Evolutionary conservation across 2,888 invertebrate species (phyloP).

Genomic region (Clunio marinus): DNA sequence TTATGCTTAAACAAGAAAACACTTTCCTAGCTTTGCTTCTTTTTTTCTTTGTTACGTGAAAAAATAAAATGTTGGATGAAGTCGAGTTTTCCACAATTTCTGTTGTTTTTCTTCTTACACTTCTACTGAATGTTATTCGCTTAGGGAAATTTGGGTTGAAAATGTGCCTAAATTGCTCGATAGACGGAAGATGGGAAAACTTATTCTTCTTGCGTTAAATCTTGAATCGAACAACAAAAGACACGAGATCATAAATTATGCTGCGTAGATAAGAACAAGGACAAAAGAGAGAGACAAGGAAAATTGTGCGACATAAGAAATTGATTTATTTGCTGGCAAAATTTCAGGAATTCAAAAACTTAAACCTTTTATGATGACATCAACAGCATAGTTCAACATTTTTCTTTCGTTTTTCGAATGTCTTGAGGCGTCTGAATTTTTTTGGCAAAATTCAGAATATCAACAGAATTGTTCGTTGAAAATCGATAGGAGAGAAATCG

Average conservation of each 20-base stretch:
- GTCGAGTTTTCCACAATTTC: neutral
- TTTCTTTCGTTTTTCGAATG: too few relatives aligned
- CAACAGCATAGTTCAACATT: neutral
- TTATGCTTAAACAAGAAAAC: too few relatives aligned
- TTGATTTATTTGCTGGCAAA: neutral
- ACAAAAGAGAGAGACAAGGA: too few relatives aligned
- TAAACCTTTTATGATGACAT: constrained; percentile 5
- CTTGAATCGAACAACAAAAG: neutral
- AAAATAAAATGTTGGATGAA: neutral
- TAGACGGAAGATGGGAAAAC: neutral
- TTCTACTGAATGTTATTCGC: neutral
- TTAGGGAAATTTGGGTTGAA: neutral
- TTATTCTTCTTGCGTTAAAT: constrained; percentile 5
- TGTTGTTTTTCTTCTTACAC: neutral
- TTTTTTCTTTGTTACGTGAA: constrained; percentile 20
- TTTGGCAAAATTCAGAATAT: too few relatives aligned
- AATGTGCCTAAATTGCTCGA: neutral
- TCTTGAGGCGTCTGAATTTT: neutral
- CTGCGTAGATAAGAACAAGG: neutral
- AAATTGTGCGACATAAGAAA: constrained; percentile 2
- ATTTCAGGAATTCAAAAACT: neutral
- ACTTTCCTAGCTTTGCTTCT: neutral
- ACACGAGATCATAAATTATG: constrained; percentile 10
- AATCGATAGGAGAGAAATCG: too few relatives aligned
- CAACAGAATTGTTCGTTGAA: too few relatives aligned